Evolutionary conservation across 2,113 vertebrate species (phyloP), one percentile per base, ranked within the genome.

Genomic region (Saimiri boliviensis): DNA sequence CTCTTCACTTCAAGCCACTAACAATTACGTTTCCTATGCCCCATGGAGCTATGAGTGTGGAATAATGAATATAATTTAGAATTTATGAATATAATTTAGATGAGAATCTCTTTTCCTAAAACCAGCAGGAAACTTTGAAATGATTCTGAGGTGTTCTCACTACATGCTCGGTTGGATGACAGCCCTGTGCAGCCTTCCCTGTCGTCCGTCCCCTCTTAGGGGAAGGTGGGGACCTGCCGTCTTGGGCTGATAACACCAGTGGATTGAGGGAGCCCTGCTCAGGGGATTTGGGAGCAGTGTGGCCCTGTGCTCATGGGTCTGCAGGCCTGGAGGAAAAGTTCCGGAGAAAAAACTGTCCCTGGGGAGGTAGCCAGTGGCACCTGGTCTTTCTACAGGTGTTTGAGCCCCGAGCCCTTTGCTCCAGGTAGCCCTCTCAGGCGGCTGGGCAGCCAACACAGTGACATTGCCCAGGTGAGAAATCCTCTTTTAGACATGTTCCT

Each of bases 11-110:
- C 49, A 70, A 96, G 86, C 87, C 35, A 6, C 83, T 74, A 58
- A 45, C 70, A 17, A 6, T 37, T 73, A 54, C 2, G 1, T 56
- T 19, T 74, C 35, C 80, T 80, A 16, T 4, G 49, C 47, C 47
- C 90, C 8, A 0, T 0, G 45, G 47, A 60, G 60, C 35, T 91
- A 76, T 73, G 58, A 58, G 40, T 37, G 87, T n/a, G 45, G 94
- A 92, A 91, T 54, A 49, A 52, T 25, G 73, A 87, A 21, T 37
- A 77, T 52, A 87, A 91, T 35, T 90, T 54, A n/a, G 52, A 96
- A 93, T 66, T 37, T 81, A 42, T 86, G 73, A 73, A 86, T 74
- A 74, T 54, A 37, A 94, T 86, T 94, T 68, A 94, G 82, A 76
- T 86, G 45, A 74, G 66, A 89, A 68, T 79, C 88, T 80, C 77